Base-by-base conservation (phyloP, 2,888 invertebrate species). In the Drosophila antonietae region DNA sequence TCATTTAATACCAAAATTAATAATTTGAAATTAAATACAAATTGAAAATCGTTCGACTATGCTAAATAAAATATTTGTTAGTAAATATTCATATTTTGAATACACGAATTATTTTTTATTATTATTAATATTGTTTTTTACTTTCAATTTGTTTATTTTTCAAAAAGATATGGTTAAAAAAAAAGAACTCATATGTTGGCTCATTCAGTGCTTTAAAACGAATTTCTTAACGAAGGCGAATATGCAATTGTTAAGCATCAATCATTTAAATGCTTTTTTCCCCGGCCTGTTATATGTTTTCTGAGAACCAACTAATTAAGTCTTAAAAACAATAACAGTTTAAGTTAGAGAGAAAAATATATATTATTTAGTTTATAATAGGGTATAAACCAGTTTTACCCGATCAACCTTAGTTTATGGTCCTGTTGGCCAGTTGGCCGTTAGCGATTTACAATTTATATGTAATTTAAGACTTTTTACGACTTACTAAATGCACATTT, bases 401-500 rank as follows among this genome's bases (percentile, higher is more conserved):
- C 62, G 52, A 65, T 57, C 58, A 53, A 55, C 44, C 51, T 44
- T 62, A 31, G 59, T 74, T 78, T 77, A 77, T 55, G 47, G 44
- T 41, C 6, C 39, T 37, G 37, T 23, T 31, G 65, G 28, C 9
- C 47, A 2, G 47, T 28, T 28, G 28, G 55, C 31, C 58, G 56
- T n/a, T 41, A 47, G 46, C 64, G n/a, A 51, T 58, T 57, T 47
- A n/a, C 44, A 44, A 62, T 70, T 67, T 75, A 65, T 65, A 41
- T 52, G 47, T 59, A 59, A 53, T 67, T 71, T 71, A 62, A 28
- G 47, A 39, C 28, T 41, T 65, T 75, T 78, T 71, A 78, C 58
- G 64, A 65, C 78, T 75, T 67, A 75, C 65, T 68, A 59, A 75
- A 75, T 71, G 76, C 55, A 59, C 46, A 39, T 64, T 75, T 78